Conservation (phyloP, 2,797 vertebrate genomes). For the Oreochromis grahami region DNA sequence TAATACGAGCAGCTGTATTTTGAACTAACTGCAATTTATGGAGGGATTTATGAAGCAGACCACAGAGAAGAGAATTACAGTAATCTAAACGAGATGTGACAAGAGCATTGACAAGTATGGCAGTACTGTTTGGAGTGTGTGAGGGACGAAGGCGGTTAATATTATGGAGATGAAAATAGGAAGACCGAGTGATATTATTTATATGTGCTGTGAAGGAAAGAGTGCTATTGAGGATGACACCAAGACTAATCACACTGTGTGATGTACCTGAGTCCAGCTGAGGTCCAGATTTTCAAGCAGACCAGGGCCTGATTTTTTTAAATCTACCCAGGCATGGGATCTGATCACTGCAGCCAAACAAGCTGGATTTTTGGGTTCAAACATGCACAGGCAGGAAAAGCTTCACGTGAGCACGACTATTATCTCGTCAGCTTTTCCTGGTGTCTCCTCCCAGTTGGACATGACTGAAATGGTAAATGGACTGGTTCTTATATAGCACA, state of each 20-base stretch:
- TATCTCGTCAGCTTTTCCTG: not conserved
- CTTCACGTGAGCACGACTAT: not conserved
- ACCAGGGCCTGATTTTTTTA: not conserved
- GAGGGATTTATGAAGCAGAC: too few relatives aligned
- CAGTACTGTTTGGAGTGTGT: too few relatives aligned
- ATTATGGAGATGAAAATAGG: too few relatives aligned
- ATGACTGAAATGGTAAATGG: accelerated
- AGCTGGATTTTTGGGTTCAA: not conserved
- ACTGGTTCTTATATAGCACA: not conserved
- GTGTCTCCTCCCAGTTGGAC: not conserved
- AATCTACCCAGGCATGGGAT: accelerated
- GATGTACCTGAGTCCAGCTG: not conserved
- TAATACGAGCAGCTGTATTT: too few relatives aligned
- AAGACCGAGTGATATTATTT: too few relatives aligned
- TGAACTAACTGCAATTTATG: too few relatives aligned
- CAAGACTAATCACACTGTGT: not conserved
- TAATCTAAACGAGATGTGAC: too few relatives aligned
- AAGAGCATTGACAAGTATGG: too few relatives aligned
- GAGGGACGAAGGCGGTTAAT: too few relatives aligned
- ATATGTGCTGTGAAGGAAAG: too few relatives aligned
- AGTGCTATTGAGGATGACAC: too few relatives aligned
- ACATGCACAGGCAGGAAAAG: not conserved
- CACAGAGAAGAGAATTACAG: too few relatives aligned
- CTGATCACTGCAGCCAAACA: not conserved
- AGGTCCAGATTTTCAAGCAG: not conserved